These are phyloP conservation scores for Chelonoidis abingdonii DNA, from an alignment of 2,113 vertebrate species.

Conservation along the genomic window DNA sequence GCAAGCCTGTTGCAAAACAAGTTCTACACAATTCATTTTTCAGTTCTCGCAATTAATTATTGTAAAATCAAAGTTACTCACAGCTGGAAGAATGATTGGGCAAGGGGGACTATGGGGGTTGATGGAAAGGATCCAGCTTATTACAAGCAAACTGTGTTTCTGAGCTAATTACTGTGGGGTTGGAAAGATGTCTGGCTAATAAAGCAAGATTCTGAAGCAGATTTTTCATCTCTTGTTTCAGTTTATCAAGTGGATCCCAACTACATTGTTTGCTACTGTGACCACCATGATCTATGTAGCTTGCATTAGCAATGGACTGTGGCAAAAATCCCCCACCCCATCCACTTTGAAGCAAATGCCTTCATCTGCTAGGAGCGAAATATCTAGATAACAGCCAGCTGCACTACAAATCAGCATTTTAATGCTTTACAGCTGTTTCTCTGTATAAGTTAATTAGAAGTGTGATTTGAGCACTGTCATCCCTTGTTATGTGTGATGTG, in stretches of 20 bases:
- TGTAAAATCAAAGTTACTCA: neutral
- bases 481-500: slow-evolving; percentile 1
- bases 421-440: slow-evolving; percentile 70
- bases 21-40: slow-evolving; percentile 37
- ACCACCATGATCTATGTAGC: neutral
- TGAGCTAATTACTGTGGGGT: slow-evolving; percentile 52
- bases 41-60: slow-evolving; percentile 34
- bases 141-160: slow-evolving; percentile 1
- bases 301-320: slow-evolving; percentile 19
- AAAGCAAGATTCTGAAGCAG: slow-evolving; percentile 1
- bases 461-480: slow-evolving; percentile 53
- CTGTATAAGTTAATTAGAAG: slow-evolving; percentile 59
- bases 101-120: slow-evolving; percentile 1
- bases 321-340: slow-evolving; percentile 17
- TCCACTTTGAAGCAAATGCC: slow-evolving; percentile 58
- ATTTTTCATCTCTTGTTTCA: slow-evolving; percentile 37
- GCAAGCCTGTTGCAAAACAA: neutral
- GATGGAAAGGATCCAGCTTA: slow-evolving; percentile 5
- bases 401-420: slow-evolving; percentile 65
- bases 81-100: neutral
- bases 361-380: slow-evolving; percentile 46
- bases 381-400: slow-evolving; percentile 56
- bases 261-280: neutral
- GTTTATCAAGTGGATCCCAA: slow-evolving; percentile 45
- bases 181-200: slow-evolving; percentile 42